Evolutionary conservation across 2,888 invertebrate genomes (phyloP).

Genomic region (Clitarchus hookeri): DNA sequence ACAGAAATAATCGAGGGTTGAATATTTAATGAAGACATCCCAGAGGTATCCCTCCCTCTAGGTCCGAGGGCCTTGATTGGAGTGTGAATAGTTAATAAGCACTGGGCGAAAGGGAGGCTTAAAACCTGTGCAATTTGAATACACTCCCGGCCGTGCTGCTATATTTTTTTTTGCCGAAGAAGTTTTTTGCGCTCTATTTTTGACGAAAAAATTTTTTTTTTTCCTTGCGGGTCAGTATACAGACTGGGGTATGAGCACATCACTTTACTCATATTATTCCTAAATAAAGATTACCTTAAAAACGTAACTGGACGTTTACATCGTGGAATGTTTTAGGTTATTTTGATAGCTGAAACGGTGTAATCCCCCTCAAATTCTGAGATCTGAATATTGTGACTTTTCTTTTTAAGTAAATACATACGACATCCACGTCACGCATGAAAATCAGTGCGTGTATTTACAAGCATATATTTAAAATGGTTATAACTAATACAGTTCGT

Average conservation of each 20-base stretch:
- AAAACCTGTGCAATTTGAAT: slow-evolving; percentile 14
- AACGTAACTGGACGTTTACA: too few species aligned
- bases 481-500: too few species aligned
- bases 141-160: background rate
- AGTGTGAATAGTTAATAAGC: slow-evolving; percentile 14
- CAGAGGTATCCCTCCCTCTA: background rate
- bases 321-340: too few species aligned
- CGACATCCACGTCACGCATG: too few species aligned
- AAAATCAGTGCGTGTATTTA: too few species aligned
- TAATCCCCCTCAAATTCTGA: too few species aligned
- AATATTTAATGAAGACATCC: slow-evolving; percentile 14
- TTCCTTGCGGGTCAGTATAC: too few species aligned
- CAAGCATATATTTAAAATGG: too few species aligned
- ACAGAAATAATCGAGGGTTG: slow-evolving; percentile 6
- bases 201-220: background rate
- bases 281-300: too few species aligned
- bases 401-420: background rate
- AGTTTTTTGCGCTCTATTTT: background rate
- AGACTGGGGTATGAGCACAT: too few species aligned
- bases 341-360: too few species aligned
- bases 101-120: background rate
- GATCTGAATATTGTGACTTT: background rate
- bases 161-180: background rate
- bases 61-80: slow-evolving; percentile 1
- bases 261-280: too few species aligned